phyloP scores from a whole-genome alignment of 2,797 vertebrate species.

The Psittacula derbiana region DNA sequence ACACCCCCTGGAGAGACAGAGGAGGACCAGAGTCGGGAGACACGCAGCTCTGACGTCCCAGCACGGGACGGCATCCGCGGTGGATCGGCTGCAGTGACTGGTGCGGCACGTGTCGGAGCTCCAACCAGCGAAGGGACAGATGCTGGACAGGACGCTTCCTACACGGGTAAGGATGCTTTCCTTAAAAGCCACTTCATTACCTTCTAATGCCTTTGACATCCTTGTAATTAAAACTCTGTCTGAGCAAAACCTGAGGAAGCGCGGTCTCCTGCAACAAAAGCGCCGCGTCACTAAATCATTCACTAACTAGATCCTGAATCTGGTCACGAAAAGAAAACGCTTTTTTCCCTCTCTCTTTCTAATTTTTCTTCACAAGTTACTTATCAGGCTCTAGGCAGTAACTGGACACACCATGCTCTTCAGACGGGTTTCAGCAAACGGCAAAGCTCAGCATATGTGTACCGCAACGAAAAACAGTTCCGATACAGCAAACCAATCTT shows the following conservation, averaged over 20 bases:
- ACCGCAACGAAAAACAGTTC: neutral
- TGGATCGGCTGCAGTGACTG: neutral
- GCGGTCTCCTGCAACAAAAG: neutral
- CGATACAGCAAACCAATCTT: neutral
- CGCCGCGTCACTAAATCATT: accelerated
- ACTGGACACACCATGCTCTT: neutral
- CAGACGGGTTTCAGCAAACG: neutral
- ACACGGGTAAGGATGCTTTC: neutral
- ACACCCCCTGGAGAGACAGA: neutral
- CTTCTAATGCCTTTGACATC: neutral
- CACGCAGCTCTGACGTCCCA: neutral
- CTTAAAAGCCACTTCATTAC: neutral
- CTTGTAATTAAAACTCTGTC: neutral
- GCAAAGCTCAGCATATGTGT: neutral
- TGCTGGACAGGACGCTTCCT: neutral
- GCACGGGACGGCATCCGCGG: accelerated
- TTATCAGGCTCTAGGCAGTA: neutral
- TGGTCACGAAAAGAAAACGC: neutral
- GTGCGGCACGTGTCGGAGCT: neutral
- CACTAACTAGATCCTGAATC: neutral
- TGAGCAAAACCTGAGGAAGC: neutral
- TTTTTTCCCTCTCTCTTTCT: accelerated
- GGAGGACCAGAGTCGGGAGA: neutral
- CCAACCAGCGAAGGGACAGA: neutral
- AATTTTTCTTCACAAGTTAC: neutral